phyloP scores from a whole-genome alignment of 1,140 invertebrate genomes.

The Globodera ellingtonae region DNA sequence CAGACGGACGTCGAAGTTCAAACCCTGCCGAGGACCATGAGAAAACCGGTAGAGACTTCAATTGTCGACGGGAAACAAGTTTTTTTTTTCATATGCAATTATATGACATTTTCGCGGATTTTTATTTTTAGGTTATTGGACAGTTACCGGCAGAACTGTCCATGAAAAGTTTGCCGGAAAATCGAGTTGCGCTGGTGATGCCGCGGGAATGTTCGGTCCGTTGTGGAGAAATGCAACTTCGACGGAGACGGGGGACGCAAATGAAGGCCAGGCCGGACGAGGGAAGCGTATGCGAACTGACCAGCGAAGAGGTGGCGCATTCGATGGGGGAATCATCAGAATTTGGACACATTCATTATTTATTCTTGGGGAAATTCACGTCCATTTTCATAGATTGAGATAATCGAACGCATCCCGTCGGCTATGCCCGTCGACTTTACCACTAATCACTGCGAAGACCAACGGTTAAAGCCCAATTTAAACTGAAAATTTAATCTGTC shows the following conservation, averaged over 20 bases:
- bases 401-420: constrained; percentile 33
- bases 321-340: neutral
- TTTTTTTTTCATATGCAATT: neutral
- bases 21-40: constrained; percentile 31
- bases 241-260: constrained; percentile 25
- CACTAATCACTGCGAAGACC: constrained; percentile 8
- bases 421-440: constrained; percentile 29
- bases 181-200: constrained; percentile 31
- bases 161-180: constrained; percentile 33
- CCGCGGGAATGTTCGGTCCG: constrained; percentile 35
- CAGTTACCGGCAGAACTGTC: constrained; percentile 28
- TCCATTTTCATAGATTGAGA: constrained; percentile 25
- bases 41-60: constrained; percentile 22
- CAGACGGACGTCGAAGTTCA: constrained; percentile 32
- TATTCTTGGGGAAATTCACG: constrained; percentile 1
- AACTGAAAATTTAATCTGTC: neutral
- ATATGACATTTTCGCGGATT: neutral
- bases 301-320: constrained; percentile 11
- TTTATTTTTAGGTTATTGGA: constrained; percentile 27
- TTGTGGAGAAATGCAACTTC: constrained; percentile 37
- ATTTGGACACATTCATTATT: neutral
- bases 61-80: constrained; percentile 40
- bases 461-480: constrained; percentile 3
- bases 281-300: neutral
- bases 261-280: constrained; percentile 12